phyloP scores from a whole-genome alignment of 2,113 vertebrate genomes.

The Dolichotis patagonum region DNA sequence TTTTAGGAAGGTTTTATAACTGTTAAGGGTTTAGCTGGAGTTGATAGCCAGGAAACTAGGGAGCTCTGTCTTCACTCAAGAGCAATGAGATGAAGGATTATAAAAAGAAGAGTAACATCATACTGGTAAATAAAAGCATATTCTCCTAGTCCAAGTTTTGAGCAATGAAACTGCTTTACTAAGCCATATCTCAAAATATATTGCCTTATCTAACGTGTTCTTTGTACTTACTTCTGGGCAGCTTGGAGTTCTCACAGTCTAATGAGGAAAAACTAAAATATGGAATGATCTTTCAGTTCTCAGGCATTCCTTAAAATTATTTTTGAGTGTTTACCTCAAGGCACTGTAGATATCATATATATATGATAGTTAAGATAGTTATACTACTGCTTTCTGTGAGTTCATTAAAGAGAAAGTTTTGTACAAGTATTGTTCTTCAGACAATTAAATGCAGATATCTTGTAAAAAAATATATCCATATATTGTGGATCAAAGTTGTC shows the following conservation, averaged over 20 bases:
- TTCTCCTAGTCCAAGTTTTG: not conserved
- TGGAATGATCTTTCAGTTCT: conserved; percentile 10
- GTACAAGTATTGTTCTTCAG: too few relatives aligned
- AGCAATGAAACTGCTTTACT: conserved; percentile 32
- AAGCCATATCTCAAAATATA: conserved; percentile 44
- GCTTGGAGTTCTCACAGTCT: not conserved
- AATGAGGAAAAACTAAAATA: conserved; percentile 46
- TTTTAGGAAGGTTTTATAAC: not conserved
- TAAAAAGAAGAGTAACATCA: not conserved
- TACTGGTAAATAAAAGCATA: not conserved
- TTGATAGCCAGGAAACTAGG: not conserved
- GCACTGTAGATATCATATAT: not conserved
- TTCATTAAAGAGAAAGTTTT: too few relatives aligned
- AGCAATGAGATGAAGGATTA: conserved; percentile 35
- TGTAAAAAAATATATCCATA: not conserved
- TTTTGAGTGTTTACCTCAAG: conserved; percentile 36
- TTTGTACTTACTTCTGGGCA: not conserved
- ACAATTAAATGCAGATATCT: too few relatives aligned
- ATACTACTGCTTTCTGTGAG: too few relatives aligned
- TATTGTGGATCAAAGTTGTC: not conserved
- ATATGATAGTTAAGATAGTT: too few relatives aligned
- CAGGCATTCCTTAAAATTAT: conserved; percentile 51
- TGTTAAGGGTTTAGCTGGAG: not conserved
- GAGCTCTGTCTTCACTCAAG: conserved; percentile 17
- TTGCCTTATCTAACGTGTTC: conserved; percentile 32